Evolutionary conservation across 2,797 vertebrate genomes (phyloP).

Genomic region (Brotula barbata): DNA sequence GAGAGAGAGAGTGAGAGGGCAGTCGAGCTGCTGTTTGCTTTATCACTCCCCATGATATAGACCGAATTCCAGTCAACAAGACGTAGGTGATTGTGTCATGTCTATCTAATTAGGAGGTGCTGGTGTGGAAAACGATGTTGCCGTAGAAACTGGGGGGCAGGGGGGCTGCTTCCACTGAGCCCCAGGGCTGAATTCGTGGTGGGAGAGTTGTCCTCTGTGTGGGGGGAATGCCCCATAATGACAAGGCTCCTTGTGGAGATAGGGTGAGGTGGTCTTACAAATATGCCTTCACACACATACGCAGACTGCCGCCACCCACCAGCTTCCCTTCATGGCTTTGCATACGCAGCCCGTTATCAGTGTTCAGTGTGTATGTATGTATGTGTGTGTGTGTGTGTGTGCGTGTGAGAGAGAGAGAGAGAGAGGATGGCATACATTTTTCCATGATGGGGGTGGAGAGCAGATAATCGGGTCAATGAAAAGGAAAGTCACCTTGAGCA

Average conservation of each 20-base stretch:
- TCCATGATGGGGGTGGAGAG: constrained; percentile 49
- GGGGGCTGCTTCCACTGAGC: constrained; percentile 35
- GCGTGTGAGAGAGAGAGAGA: constrained; percentile 12
- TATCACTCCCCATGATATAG: constrained; percentile 55
- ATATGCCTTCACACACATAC: constrained; percentile 49
- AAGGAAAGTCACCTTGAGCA: constrained; percentile 77
- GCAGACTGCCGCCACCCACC: constrained; percentile 60
- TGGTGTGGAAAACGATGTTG: constrained; percentile 62
- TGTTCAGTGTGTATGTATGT: constrained; percentile 61
- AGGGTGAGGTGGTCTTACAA: constrained; percentile 63
- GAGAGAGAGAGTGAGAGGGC: constrained; percentile 18
- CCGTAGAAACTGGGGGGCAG: constrained; percentile 58
- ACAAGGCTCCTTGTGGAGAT: constrained; percentile 63
- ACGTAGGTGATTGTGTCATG: constrained; percentile 65
- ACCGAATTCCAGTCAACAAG: constrained; percentile 61
- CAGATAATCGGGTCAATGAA: constrained; percentile 74
- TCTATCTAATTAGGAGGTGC: constrained; percentile 72
- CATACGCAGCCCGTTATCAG: constrained; percentile 58
- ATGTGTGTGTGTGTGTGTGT: constrained; percentile 24
- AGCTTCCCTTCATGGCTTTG: constrained; percentile 52
- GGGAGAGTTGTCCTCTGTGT: constrained; percentile 63
- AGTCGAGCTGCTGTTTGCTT: constrained; percentile 49
- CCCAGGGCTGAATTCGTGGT: constrained; percentile 53
- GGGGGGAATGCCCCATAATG: constrained; percentile 76
- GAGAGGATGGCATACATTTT: constrained; percentile 64